These are phyloP conservation scores for Crematogaster levior DNA, from an alignment of 2,888 invertebrate genomes.

Conservation along the genomic window DNA sequence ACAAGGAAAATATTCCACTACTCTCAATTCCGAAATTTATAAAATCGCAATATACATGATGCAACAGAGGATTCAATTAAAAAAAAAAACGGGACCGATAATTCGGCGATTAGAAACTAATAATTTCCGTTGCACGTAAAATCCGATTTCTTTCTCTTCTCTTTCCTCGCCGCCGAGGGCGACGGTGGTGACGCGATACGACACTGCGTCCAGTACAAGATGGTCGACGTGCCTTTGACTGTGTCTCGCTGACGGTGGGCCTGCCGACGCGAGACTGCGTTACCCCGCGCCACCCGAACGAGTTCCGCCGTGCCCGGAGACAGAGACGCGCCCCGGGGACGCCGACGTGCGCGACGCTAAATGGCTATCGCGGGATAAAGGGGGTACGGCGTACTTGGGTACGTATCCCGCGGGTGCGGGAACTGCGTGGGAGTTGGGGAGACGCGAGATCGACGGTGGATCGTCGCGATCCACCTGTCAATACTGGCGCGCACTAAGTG, in stretches of 20 bases:
- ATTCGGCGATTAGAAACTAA: too few species aligned
- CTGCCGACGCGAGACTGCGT: conserved; percentile 61
- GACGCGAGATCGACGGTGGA: conserved; percentile 28
- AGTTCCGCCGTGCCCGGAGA: conserved; percentile 31
- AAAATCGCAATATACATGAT: too few species aligned
- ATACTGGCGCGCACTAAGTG: conserved; percentile 74
- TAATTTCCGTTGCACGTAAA: too few species aligned
- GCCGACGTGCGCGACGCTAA: conserved; percentile 55
- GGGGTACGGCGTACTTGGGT: conserved; percentile 55
- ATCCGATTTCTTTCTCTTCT: too few species aligned
- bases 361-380: conserved; percentile 64
- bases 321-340: conserved; percentile 22
- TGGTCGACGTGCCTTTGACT: conserved; percentile 79
- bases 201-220: conserved; percentile 75
- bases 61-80: too few species aligned
- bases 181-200: background rate
- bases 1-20: too few species aligned
- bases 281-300: conserved; percentile 54
- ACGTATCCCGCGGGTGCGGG: conserved; percentile 55
- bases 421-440: background rate
- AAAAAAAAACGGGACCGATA: too few species aligned
- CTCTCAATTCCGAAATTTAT: too few species aligned
- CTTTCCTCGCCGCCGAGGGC: background rate
- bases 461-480: conserved; percentile 76
- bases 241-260: conserved; percentile 65